Base-by-base conservation (phyloP, 2,113 vertebrate genomes). In the Hydropotes inermis region DNA sequence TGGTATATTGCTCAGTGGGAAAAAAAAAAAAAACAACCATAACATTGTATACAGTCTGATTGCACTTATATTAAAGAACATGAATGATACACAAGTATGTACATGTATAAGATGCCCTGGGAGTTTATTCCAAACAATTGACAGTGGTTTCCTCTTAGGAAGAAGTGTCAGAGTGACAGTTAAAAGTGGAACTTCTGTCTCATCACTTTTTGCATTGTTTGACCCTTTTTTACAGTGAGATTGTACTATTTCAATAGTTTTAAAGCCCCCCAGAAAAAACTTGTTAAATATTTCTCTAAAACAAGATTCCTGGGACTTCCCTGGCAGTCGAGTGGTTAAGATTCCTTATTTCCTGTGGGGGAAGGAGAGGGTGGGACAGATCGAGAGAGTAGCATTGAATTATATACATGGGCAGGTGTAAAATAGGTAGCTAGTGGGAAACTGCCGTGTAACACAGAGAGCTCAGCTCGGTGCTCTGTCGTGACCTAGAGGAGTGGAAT, bases 1-100 rank as follows among this genome's bases (percentile, higher is more conserved):
- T 21, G 33, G 45, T 10, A 6, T 28, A 3, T 30, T 15, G 55
- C 19, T 79, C 83, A 1, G 0, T 64, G 94, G 64, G 52, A 14
- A 10, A 10, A 52, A 39, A 60, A 50, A 15, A 7, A 9, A 6
- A 5, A 9, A 21, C 7, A 15, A 16, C 33, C 39, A 6, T 39
- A 39, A 52, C n/a, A 25, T 3, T 0, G 7, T 5, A 11, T n/a
- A 5, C 27, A 19, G 61, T 15, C 0, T 10, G 54, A 43, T 13
- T 28, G 16, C 27, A 6, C 15, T 50, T n/a, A 28, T 0, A 58
- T n/a, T 11, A 28, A 36, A 36, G 33, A 85, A 43, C 27, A 10
- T 1, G 3, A 6, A 5, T 0, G 52, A 39, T 1, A 5, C 1
- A 39, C 97, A 55, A 74, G 76, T 19, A 6, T 0, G 7, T 52